Evolutionary conservation across 2,888 invertebrate genomes (phyloP).

Genomic region (Celastrina argiolus): DNA sequence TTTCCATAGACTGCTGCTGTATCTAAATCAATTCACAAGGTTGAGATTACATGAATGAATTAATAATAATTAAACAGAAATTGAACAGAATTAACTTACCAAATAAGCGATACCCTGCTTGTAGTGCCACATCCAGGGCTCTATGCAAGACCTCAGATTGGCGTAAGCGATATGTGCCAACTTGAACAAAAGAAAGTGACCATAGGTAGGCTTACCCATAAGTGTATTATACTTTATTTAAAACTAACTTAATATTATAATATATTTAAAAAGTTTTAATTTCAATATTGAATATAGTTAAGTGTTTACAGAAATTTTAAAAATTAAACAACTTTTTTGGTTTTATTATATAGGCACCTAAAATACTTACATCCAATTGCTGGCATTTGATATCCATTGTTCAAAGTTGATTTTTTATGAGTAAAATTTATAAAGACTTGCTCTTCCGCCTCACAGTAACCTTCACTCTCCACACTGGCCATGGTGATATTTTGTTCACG

Average conservation of each 20-base stretch:
- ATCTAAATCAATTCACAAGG: slow-evolving; percentile 69
- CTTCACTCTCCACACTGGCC: not conserved
- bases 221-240: not conserved
- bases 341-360: slow-evolving; percentile 20
- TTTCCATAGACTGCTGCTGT: slow-evolving; percentile 88
- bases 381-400: slow-evolving; percentile 49
- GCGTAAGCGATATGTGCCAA: slow-evolving; percentile 82
- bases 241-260: not conserved
- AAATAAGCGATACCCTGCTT: slow-evolving; percentile 83
- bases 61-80: not conserved
- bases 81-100: slow-evolving; percentile 63
- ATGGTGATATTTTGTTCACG: not conserved
- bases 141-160: slow-evolving; percentile 53
- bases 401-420: slow-evolving; percentile 38
- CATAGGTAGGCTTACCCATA: too few relatives aligned
- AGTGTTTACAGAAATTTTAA: too few relatives aligned
- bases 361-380: slow-evolving; percentile 53
- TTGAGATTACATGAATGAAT: not conserved
- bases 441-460: not conserved
- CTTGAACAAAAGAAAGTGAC: slow-evolving; percentile 56
- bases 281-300: too few relatives aligned
- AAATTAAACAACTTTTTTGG: too few relatives aligned
- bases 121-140: slow-evolving; percentile 80
- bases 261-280: too few relatives aligned
- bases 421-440: slow-evolving; percentile 15